Base-by-base conservation (phyloP, 2,888 invertebrate species). In the Mesoligia furuncula region DNA sequence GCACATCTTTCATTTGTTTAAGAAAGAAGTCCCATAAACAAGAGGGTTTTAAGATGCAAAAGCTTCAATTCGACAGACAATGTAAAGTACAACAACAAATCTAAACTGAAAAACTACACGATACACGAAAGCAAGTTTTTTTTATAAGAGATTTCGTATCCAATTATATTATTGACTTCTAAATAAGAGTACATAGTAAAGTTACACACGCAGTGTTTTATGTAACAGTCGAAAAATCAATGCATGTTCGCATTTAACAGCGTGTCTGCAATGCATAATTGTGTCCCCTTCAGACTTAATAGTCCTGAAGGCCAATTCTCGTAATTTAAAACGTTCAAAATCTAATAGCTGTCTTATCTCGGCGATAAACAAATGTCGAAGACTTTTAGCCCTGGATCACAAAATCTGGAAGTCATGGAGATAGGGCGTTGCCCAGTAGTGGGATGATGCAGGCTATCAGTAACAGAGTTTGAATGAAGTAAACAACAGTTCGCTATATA, bases 141-240 rank as follows among this genome's bases (percentile, higher is more conserved):
- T 31, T 31, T 24, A 71, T 17, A 62, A 5, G 6, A 71, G 31
- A 71, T 62, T 24, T 3, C 2, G 3, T n/a, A 17, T 36, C 11
- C n/a, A 36, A 62, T 71, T 17, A 39, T 48, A 48, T 24, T 36
- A n/a, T 51, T 45, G 13, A n/a, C 45, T 48, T 31, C 7, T 20
- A 57, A 57, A 24, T 66, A 51, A 42, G 17, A n/a, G 17, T 45
- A 42, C 0, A 39, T 13, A 42, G 17, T 67, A 36, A 54, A 72
- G 27, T 79, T 54, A 48, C 45, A 20, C 3, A 51, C 11, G 20
- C 31, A 17, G 67, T 64, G 54, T 9, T 79, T 72, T 74, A 74
- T 74, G 27, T 79, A 70, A 79, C 36, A 48, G 45, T 45, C 15
- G n/a, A 36, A 66, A 48, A 57, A 48, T 54, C 39, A 20, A 65